A percentile compares a stretch with the other conserved stretches of the same genome.
Evolutionary conservation across 35 echinoderm and acorn worm species (phyloP).

Genomic region (Apostichopus parvimensis): DNA sequence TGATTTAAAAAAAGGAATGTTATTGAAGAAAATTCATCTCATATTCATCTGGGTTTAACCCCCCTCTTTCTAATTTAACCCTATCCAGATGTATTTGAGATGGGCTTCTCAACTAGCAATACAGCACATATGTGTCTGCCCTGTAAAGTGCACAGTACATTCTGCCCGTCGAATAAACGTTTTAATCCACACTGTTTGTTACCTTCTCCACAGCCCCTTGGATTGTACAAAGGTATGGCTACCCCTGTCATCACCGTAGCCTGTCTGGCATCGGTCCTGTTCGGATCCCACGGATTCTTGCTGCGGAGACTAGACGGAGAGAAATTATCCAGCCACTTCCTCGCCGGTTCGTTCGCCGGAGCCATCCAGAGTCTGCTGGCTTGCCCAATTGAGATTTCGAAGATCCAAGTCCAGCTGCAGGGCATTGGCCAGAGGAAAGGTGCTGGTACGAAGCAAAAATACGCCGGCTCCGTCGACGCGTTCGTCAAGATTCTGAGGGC

Average conservation of each 20-base stretch:
- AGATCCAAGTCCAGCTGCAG: constrained; percentile 55
- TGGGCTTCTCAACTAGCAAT: no score
- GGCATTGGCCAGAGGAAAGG: constrained; percentile 28
- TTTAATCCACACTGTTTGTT: no score
- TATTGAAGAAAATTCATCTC: no score
- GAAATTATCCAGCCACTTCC: constrained; percentile 5
- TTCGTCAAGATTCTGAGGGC: constrained; percentile 46
- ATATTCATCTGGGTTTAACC: no score
- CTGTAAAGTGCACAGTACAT: no score
- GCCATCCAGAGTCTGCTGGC: not conserved
- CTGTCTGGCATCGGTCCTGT: constrained; percentile 17
- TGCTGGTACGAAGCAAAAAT: not conserved
- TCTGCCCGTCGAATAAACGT: no score
- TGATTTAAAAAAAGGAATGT: no score
- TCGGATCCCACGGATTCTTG: constrained; percentile 40
- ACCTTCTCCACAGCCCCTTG: not conserved
- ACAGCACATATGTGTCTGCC: no score
- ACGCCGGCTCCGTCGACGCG: constrained; percentile 42
- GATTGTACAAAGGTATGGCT: constrained; percentile 55
- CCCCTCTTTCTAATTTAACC: no score
- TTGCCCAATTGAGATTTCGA: constrained; percentile 55
- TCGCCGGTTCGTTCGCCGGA: constrained; percentile 30
- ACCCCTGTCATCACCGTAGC: constrained; percentile 22
- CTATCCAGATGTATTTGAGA: no score
- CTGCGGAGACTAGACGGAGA: not conserved